Base-by-base conservation (phyloP, 2,797 vertebrate genomes). In the Periparus ater region DNA sequence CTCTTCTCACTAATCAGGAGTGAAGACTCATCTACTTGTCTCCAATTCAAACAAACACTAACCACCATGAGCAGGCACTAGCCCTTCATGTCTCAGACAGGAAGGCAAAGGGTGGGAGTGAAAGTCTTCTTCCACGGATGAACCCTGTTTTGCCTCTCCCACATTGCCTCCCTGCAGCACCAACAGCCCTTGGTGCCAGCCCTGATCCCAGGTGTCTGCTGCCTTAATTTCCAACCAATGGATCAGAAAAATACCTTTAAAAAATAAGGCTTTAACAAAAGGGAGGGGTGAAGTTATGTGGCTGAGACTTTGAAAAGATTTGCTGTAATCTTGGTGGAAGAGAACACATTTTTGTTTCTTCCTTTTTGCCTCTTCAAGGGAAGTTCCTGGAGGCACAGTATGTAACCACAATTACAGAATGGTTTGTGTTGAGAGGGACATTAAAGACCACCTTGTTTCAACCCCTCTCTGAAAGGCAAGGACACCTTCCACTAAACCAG, bases 151-250 rank as follows among this genome's bases (percentile, higher is more conserved):
- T 5, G 5, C 3, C 6, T 30, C 57, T 73, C 40, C 45, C 61
- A 42, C 4, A 0, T 3, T 2, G 5, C 27, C 18, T 16, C 60
- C 58, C 32, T 20, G 45, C 76, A 42, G 87, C 60, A 76, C 54
- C 0, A 0, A 32, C 5, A 54, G 65, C 40, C 20, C 42, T 11
- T 0, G 2, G 32, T 42, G 34, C 50, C 83, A 66, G 45, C 25
- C 36, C 61, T 6, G 23, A 34, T 3, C 38, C 16, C 55, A 32
- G 29, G 29, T 34, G 21, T 3, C 73, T 7, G 19, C 63, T 58
- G 36, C 60, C 34, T 19, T 48, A 40, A 34, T 4, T 17, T 17
- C 78, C 36, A 45, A 48, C 9, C 4, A 32, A 44, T 0, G 8
- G 22, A 11, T 20, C 5, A 13, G 23, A 20, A 80, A 76, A 79